Conservation (phyloP, 2,888 invertebrate species). For the Calameuta idolon region DNA sequence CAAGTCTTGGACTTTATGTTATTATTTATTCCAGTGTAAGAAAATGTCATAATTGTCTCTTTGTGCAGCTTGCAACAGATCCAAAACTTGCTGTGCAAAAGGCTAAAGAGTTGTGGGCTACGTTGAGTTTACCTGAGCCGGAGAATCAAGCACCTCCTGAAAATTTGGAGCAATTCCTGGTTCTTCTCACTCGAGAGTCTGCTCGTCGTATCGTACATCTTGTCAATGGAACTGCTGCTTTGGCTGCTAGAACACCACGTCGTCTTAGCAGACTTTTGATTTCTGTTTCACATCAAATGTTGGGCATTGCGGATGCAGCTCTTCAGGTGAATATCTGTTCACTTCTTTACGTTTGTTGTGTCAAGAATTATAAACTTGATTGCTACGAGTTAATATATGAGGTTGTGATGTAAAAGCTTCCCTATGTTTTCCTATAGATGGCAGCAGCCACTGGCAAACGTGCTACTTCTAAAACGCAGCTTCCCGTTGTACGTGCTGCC, state of each 20-base stretch:
- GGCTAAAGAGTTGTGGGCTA: constrained; percentile 78
- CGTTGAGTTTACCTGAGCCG: constrained; percentile 81
- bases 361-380: constrained; percentile 4
- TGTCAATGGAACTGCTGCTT: constrained; percentile 76
- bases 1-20: constrained; percentile 61
- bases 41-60: constrained; percentile 2
- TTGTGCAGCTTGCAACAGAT: constrained; percentile 79
- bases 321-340: constrained; percentile 71
- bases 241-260: constrained; percentile 72
- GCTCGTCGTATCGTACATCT: constrained; percentile 83
- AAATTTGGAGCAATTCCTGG: constrained; percentile 82
- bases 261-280: constrained; percentile 48
- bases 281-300: constrained; percentile 69
- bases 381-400: constrained; percentile 14
- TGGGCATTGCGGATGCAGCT: constrained; percentile 73
- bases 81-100: constrained; percentile 81
- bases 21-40: background rate
- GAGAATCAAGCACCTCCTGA: constrained; percentile 87
- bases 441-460: constrained; percentile 45
- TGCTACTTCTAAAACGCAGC: constrained; percentile 46
- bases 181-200: constrained; percentile 81
- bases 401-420: constrained; percentile 18
- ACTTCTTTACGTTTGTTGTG: constrained; percentile 13
- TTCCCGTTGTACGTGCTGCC: constrained; percentile 42
- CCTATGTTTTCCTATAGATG: constrained; percentile 44